Evolutionary conservation across 1,140 invertebrate genomes (phyloP), one percentile per base, ranked within the genome.

Genomic region (Caerostris darwini): DNA sequence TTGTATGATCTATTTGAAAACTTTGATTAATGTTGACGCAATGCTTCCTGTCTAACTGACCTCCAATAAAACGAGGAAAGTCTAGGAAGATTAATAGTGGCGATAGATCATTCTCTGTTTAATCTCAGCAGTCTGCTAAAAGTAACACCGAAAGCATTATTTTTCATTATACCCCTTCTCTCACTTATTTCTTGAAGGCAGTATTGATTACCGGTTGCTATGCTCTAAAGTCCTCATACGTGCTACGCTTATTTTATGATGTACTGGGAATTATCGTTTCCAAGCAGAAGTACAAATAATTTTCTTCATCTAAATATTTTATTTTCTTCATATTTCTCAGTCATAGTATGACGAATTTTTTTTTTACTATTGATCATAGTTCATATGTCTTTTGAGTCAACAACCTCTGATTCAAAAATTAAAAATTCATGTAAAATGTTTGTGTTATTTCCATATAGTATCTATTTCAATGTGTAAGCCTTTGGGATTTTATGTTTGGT

Each of bases 101-200:
- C 90, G 90, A 91, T 91, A 91, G 54, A 91, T 91, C 90, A 91
- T 82, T 81, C 71, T 53, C 90, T 91, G 90, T 82, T 91, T 91
- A 91, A 91, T 91, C 90, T 91, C 90, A 57, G 69, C 71, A 91
- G 90, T 82, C 77, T 91, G 56, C 69, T 71, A 82, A 91, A 82
- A 82, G 90, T 91, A 91, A 69, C 71, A 82, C 69, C 90, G 34
- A 34, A 91, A 59, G 90, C 90, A 91, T 91, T 91, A 91, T 91
- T 91, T 91, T 91, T 91, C 90, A 91, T 91, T 91, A 91, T 19
- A 82, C 71, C 19, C 87, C 61, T 89, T 71, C 53, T 56, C 87
- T 89, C 53, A 50, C 59, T 61, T 57, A 69, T 54, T 89, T 89
- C 87, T 56, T 56, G 53, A 54, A n/a, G 67, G 64, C 53, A 71